phyloP scores from a whole-genome alignment of 2,797 vertebrate species.

The Ara ararauna region DNA sequence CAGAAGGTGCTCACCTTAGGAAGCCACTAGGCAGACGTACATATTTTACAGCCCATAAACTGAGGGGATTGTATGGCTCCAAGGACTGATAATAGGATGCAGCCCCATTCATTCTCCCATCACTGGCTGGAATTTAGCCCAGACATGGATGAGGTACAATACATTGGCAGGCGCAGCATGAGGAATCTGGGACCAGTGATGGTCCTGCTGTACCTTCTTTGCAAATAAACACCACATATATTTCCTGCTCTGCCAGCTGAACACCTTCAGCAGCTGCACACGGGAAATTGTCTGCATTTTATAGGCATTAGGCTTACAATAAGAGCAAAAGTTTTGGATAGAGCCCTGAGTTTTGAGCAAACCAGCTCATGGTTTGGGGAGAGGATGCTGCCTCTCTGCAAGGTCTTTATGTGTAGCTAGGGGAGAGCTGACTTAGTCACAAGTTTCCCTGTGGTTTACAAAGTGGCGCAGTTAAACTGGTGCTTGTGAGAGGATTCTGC shows the following conservation, averaged over 20 bases:
- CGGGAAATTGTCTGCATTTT: background rate
- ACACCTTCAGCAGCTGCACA: background rate
- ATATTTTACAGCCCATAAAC: slow-evolving; percentile 26
- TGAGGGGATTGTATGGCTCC: background rate
- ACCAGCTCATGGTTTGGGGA: background rate
- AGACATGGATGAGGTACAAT: background rate
- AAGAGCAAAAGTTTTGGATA: background rate
- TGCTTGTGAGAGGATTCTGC: background rate
- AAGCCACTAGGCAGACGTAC: background rate
- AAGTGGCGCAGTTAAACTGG: background rate
- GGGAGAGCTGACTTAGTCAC: background rate
- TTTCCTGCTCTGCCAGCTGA: background rate
- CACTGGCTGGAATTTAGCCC: background rate
- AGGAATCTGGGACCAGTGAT: background rate
- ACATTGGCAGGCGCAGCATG: background rate
- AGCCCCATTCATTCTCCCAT: background rate
- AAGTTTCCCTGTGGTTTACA: background rate
- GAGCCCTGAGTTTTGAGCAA: background rate
- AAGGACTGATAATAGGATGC: background rate
- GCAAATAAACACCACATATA: background rate
- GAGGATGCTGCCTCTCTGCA: background rate
- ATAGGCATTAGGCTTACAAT: background rate
- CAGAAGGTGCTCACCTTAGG: background rate
- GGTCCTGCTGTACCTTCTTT: background rate
- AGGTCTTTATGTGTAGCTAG: accelerated